Base-by-base conservation (phyloP, 1,140 invertebrate species). In the Habropoda laboriosa region DNA sequence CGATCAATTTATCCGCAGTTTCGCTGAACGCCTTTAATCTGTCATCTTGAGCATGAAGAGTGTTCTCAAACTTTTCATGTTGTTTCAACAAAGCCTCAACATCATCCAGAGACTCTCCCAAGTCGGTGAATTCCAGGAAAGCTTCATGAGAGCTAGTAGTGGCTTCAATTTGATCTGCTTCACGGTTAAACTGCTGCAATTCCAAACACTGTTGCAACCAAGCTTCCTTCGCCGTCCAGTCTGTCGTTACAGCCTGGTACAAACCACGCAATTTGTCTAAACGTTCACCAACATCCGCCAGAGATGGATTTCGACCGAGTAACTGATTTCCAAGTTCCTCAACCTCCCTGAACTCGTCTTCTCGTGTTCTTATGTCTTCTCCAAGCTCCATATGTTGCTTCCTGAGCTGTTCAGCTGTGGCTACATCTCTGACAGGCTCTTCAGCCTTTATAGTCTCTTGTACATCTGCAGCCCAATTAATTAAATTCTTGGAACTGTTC, bases 151-250 rank as follows among this genome's bases (percentile, higher is more conserved):
- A 97, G 67, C 97, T 97, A 49, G 97, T 98, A 6, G 97, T 96
- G 0, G 98, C 98, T 93, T 99, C 98, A 79, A 99, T 98, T 90
- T 99, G 97, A 92, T 99, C 98, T 0, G 98, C 98, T 93, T 99
- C 99, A 68, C 97, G 95, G 91, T 98, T 99, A 92, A 99, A 99
- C 77, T 97, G 94, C 92, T 98, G 97, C 64, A 99, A 93, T 86
- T 98, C 97, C 24, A 98, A 93, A 81, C 97, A 96, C 89, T 99
- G 97, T 80, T 96, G 94, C 42, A 98, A 92, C 94, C 96, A 97
- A 64, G 95, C 95, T 35, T 97, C 95, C 89, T 98, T 98, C 47
- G 96, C 95, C 53, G 95, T 92, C 97, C 97, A 98, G 42, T 94
- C 92, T 86, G 92, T 85, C 40, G 94, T 93, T 1, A 99, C 95